Evolutionary conservation across 2,797 vertebrate genomes (phyloP).

Genomic region (Amblyraja radiata): DNA sequence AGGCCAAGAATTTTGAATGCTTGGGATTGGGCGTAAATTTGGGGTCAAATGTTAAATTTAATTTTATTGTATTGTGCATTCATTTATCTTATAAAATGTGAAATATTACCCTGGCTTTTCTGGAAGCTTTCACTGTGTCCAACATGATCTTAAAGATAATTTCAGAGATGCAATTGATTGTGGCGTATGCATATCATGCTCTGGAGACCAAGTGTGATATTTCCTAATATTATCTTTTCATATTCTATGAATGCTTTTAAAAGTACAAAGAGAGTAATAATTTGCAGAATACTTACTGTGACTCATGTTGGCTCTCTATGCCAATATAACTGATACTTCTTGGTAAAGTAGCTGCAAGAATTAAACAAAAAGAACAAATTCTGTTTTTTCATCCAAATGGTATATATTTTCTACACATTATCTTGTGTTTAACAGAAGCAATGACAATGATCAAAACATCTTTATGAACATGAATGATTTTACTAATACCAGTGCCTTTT

Average conservation of each 20-base stretch:
- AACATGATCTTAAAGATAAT: not conserved
- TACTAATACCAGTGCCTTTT: not conserved
- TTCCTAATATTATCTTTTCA: not conserved
- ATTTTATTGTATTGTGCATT: not conserved
- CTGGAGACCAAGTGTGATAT: not conserved
- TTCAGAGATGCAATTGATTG: not conserved
- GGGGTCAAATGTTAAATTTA: not conserved
- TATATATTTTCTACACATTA: not conserved
- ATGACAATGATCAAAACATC: not conserved
- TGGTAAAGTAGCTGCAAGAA: constrained; percentile 55
- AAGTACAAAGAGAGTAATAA: not conserved
- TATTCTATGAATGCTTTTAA: not conserved
- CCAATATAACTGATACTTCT: constrained; percentile 53
- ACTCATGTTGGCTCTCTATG: constrained; percentile 50
- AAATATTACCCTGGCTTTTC: not conserved
- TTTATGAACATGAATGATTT: not conserved
- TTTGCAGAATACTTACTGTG: constrained; percentile 49
- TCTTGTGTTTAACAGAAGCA: not conserved
- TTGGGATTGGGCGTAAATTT: not conserved
- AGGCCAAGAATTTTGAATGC: not conserved
- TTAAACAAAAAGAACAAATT: not conserved
- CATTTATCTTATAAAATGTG: not conserved
- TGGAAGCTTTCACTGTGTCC: not conserved
- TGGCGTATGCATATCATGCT: not conserved
- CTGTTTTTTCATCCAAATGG: not conserved